Evolutionary conservation across 1,140 invertebrate genomes (phyloP), one percentile per base, ranked within the genome.

Genomic region (Cherax quadricarinatus): DNA sequence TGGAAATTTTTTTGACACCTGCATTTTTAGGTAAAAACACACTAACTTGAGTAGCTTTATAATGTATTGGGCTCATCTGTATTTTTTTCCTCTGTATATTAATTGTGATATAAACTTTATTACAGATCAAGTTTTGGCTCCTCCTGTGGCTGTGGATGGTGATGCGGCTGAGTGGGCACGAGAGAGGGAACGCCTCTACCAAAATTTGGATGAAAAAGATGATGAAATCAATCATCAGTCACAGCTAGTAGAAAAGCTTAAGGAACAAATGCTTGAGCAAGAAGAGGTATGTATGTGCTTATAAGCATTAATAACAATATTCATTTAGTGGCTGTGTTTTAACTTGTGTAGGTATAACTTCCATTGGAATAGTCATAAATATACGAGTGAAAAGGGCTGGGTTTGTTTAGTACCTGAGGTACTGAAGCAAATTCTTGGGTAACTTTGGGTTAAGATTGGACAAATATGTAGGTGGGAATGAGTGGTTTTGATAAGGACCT

Each of bases 211-310:
- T 95, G 99, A 99, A 94, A 99, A 99, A 95, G 99, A 99, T 95
- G 99, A 99, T 95, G 99, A 99, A 95, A 99, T 99, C 94, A 99
- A 99, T 95, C 98, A 99, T 94, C 98, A 99, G 94, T 98, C 98
- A 89, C 98, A 99, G 95, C 97, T 98, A 94, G 97, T 99, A 75
- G 99, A 99, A 95, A 99, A 99, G 94, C 96, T 99, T 79, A 99
- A 99, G 95, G 98, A 99, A 94, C 99, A 99, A 95, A 98, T 99
- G 96, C 96, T 99, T 94, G 99, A 99, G 95, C 99, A 99, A 95
- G 98, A 99, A 95, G 98, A 99, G 94, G 93, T 91, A 75, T 48
- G 62, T 1, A 0, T 1, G 18, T 21, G 6, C 53, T 57, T 57
- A 41, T 41, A 41, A 41, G 30, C 30, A 41, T 41, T 41, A 57